Conservation (phyloP, 2,888 invertebrate genomes). For the Phlogophora meticulosa region DNA sequence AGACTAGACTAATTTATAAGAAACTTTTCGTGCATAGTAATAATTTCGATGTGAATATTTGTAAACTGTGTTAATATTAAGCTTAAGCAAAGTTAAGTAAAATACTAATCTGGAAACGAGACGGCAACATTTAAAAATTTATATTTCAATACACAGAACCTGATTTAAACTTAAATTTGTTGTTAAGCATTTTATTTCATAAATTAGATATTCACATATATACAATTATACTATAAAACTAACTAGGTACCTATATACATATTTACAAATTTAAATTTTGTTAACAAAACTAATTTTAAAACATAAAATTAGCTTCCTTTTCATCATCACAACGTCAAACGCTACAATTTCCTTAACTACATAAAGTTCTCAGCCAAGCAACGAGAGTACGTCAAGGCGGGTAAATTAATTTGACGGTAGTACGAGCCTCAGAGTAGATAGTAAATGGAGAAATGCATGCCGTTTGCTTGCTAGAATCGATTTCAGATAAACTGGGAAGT, state of each 20-base stretch:
- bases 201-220: too few relatives aligned
- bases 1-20: conserved; percentile 17
- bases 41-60: not conserved
- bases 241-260: too few relatives aligned
- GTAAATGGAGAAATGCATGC: conserved; percentile 11
- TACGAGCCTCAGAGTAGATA: conserved; percentile 14
- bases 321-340: conserved; percentile 32
- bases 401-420: conserved; percentile 50
- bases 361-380: conserved; percentile 29
- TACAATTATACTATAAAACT: too few relatives aligned
- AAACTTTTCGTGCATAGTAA: conserved; percentile 6
- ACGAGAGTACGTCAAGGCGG: conserved; percentile 25
- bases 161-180: too few relatives aligned
- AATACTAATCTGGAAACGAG: too few relatives aligned
- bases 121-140: too few relatives aligned
- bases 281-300: conserved; percentile 20
- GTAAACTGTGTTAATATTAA: not conserved
- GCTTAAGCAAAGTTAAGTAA: too few relatives aligned
- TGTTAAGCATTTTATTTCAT: too few relatives aligned
- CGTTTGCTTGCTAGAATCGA: not conserved
- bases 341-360: conserved; percentile 25
- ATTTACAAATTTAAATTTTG: too few relatives aligned
- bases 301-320: conserved; percentile 3
- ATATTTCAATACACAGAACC: too few relatives aligned
- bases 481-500: too few relatives aligned